These are phyloP conservation scores for Sepioteuthis lessoniana DNA, from an alignment of 2,888 invertebrate species.

Conservation along the genomic window DNA sequence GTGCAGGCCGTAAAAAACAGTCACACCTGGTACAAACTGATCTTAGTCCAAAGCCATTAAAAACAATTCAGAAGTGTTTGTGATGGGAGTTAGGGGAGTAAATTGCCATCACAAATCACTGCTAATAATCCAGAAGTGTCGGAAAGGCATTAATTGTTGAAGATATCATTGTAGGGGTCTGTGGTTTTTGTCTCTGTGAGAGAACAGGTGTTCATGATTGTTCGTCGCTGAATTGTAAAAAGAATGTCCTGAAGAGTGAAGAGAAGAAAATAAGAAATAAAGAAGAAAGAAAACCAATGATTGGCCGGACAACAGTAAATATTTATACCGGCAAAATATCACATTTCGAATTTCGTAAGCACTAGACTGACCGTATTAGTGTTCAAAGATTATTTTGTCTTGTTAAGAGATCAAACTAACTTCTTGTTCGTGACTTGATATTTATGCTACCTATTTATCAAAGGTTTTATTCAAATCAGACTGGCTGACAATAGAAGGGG, in stretches of 20 bases:
- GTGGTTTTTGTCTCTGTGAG: neutral
- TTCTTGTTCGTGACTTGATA: neutral
- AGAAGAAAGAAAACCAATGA: neutral
- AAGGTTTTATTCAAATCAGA: neutral
- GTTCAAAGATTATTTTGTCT: neutral
- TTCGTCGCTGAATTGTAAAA: neutral
- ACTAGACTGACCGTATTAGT: neutral
- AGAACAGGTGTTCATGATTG: conserved; percentile 12
- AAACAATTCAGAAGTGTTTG: neutral
- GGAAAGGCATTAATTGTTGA: conserved; percentile 13
- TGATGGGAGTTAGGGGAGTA: conserved; percentile 18
- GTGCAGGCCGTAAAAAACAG: neutral
- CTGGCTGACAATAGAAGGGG: neutral
- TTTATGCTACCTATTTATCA: neutral
- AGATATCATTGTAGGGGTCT: conserved; percentile 21
- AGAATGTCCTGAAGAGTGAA: neutral
- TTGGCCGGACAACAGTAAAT: neutral
- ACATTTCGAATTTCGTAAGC: neutral
- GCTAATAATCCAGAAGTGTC: neutral
- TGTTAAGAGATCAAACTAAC: neutral
- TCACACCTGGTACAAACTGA: conserved; percentile 33
- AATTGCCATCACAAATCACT: neutral
- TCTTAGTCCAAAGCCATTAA: conserved; percentile 13
- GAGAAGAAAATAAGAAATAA: neutral
- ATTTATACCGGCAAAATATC: neutral